phyloP scores from a whole-genome alignment of 2,797 vertebrate genomes.

The Diglossa cyanea region DNA sequence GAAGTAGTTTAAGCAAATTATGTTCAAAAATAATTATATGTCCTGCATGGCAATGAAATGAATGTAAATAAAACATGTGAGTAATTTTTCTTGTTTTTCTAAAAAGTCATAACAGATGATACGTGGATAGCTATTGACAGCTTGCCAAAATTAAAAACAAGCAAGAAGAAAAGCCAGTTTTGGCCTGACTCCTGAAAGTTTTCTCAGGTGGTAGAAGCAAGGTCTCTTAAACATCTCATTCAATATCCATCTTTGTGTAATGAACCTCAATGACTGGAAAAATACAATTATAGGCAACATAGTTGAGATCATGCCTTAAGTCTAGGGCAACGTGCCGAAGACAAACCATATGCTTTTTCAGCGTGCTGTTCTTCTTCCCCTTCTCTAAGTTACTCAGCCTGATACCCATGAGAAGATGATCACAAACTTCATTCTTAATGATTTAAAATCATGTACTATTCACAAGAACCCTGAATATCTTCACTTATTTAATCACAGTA shows the following conservation, averaged over 20 bases:
- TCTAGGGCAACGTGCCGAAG: neutral
- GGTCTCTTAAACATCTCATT: neutral
- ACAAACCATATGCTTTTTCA: neutral
- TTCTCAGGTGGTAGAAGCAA: neutral
- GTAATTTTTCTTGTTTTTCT: neutral
- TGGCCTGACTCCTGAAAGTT: neutral
- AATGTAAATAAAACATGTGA: neutral
- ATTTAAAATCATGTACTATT: neutral
- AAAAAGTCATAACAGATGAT: neutral
- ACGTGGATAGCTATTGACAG: neutral
- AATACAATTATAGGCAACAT: neutral
- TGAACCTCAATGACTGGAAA: neutral
- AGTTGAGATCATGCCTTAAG: neutral
- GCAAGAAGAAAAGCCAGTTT: neutral
- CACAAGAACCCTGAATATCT: neutral
- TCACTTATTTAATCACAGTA: neutral
- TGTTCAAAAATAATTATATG: neutral
- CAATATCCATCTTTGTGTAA: neutral
- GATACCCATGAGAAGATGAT: neutral
- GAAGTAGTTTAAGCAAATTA: neutral
- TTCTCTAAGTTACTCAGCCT: neutral
- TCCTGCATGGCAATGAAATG: neutral
- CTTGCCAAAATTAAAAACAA: neutral
- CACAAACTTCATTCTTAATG: neutral
- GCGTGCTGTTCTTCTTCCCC: neutral